phyloP scores from a whole-genome alignment of 2,113 vertebrate species.

The Holacanthus passer region DNA sequence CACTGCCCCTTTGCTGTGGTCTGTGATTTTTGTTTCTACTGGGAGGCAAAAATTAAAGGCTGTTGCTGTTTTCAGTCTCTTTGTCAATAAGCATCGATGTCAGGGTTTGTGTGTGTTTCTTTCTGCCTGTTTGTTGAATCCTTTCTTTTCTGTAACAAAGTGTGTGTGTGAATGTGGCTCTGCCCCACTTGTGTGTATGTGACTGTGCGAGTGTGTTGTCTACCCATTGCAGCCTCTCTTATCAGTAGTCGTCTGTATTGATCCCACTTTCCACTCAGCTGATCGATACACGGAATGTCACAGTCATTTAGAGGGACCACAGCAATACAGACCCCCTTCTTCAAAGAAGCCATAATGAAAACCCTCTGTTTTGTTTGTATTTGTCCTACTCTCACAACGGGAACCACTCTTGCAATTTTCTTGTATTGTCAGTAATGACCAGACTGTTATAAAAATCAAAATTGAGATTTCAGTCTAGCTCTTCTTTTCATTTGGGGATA shows the following conservation, averaged over 20 bases:
- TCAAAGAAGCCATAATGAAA: conserved; percentile 59
- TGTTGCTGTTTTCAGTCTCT: conserved; percentile 22
- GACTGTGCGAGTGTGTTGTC: conserved; percentile 32
- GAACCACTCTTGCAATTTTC: conserved; percentile 58
- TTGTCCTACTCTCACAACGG: conserved; percentile 49
- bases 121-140: conserved; percentile 2
- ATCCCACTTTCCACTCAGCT: conserved; percentile 70
- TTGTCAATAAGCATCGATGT: conserved; percentile 5
- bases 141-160: conserved; percentile 2
- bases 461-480: conserved; percentile 45
- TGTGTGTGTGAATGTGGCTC: conserved; percentile 36
- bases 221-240: conserved; percentile 39
- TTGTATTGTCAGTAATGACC: conserved; percentile 51
- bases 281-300: conserved; percentile 80
- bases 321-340: conserved; percentile 33
- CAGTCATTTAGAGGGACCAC: conserved; percentile 72
- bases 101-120: neutral
- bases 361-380: conserved; percentile 60
- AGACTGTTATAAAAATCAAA: conserved; percentile 44
- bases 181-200: conserved; percentile 6
- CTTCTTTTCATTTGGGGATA: conserved; percentile 49
- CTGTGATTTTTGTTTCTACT: conserved; percentile 14
- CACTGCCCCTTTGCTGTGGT: neutral
- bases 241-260: conserved; percentile 73
- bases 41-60: conserved; percentile 32